phyloP scores from a whole-genome alignment of 2,113 vertebrate species.

The Dendropsophus ebraccatus region DNA sequence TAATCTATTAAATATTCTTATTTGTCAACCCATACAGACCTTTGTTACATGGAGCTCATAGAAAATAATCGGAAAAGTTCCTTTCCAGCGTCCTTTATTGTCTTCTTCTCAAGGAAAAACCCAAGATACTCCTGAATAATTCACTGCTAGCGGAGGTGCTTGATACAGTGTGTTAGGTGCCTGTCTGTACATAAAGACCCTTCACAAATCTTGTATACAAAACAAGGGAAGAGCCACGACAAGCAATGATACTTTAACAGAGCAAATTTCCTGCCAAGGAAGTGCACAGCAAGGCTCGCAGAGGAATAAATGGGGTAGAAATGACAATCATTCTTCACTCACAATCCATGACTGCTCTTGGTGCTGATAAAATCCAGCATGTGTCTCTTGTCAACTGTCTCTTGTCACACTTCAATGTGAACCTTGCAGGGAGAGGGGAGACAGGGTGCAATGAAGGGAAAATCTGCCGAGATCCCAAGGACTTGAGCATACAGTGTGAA shows the following conservation, averaged over 20 bases:
- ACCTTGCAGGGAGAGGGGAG: conserved; percentile 82
- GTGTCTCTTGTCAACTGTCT: conserved; percentile 86
- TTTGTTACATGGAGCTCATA: background rate
- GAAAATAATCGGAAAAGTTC: background rate
- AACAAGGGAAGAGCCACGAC: conserved; percentile 55
- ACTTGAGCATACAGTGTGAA: conserved; percentile 99
- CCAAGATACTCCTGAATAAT: background rate
- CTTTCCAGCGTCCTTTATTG: background rate
- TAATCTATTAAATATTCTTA: background rate
- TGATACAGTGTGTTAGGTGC: conserved; percentile 66
- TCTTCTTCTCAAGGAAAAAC: background rate
- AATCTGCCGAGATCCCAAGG: conserved; percentile 91
- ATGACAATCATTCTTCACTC: conserved; percentile 88
- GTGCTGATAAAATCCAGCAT: conserved; percentile 88
- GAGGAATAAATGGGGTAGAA: conserved; percentile 89
- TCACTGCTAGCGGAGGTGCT: conserved; percentile 65
- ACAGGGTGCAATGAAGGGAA: conserved; percentile 93
- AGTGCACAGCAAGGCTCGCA: conserved; percentile 76
- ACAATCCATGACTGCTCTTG: conserved; percentile 82
- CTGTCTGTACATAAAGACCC: conserved; percentile 71
- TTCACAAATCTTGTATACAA: conserved; percentile 64
- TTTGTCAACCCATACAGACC: background rate
- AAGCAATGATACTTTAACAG: conserved; percentile 69
- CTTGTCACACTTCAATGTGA: conserved; percentile 92
- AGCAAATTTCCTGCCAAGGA: conserved; percentile 76